Evolutionary conservation across 1,140 invertebrate genomes (phyloP), one percentile per base, ranked within the genome.

Genomic region (Drosophila repleta): DNA sequence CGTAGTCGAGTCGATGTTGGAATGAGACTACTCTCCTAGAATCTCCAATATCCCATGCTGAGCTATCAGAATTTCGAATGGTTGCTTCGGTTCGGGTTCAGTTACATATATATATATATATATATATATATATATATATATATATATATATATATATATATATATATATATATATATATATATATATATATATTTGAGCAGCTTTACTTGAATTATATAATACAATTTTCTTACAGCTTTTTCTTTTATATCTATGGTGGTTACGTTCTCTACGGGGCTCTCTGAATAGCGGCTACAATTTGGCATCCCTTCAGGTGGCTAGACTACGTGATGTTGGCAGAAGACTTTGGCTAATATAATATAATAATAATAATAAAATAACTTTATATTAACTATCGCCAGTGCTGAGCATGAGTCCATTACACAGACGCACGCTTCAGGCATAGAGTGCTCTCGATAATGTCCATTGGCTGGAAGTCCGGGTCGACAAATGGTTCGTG

Each of bases 401-500:
- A n/a, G n/a, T n/a, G n/a, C n/a, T n/a, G n/a, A n/a, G n/a, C n/a
- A n/a, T n/a, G n/a, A n/a, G 3, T 21, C 20, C 74, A 82, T 91
- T 70, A 92, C 70, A 92, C 90, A 4, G 91, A 92, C 11, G 91
- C 91, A 3, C 91, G 70, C 51, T 92, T 92, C 13, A 92, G 29
- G 32, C 89, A 91, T 0, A 83, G 55, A 0, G 87, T 90, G 76
- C 91, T 92, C 45, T 87, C 78, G 56, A 92, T 84, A 11, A 92
- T 92, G 18, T 92, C 91, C 46, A 88, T 87, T 4, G 93, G 93
- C 60, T 92, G 92, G 71, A 93, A 93, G 62, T 92, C 92, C 0
- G 91, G 90, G 79, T 93, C 92, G 4, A 93, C 64, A 32, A 93
- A 85, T 37, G 87, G 83, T 24, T 93, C 92, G 60, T 93, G 92